Evolutionary conservation across 2,113 vertebrate species (phyloP).

Genomic region (Sceloporus undulatus): DNA sequence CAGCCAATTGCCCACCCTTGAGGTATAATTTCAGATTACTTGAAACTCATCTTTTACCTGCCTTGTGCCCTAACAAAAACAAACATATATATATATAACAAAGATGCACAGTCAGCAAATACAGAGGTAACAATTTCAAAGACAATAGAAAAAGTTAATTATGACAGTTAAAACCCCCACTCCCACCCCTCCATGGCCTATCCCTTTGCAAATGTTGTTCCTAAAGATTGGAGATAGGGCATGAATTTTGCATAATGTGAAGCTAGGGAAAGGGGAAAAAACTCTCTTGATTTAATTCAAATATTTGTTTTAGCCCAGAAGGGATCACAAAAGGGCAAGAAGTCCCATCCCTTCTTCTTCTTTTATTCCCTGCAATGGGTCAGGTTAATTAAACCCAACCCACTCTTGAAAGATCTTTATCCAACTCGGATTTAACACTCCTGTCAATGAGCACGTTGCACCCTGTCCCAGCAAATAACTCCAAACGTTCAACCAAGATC

Average conservation of each 20-base stretch:
- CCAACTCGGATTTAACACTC: not conserved
- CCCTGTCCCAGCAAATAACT: constrained; percentile 3
- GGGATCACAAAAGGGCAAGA: constrained; percentile 20
- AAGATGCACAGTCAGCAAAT: constrained; percentile 1
- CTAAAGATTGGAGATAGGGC: not conserved
- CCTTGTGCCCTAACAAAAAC: not conserved
- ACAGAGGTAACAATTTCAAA: not conserved
- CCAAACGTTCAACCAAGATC: not conserved
- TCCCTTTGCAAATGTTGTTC: not conserved
- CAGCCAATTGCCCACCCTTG: too few relatives aligned
- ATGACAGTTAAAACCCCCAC: not conserved
- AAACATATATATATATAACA: not conserved
- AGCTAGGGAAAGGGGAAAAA: not conserved
- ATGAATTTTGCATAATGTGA: constrained; percentile 9
- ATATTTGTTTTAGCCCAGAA: constrained; percentile 14
- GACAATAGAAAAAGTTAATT: constrained; percentile 5
- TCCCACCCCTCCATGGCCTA: not conserved
- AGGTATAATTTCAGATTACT: not conserved
- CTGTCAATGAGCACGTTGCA: not conserved
- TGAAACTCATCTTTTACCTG: not conserved
- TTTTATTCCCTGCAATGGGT: not conserved
- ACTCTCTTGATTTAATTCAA: constrained; percentile 15
- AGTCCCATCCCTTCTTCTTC: not conserved
- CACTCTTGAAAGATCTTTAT: constrained; percentile 34
- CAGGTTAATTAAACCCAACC: constrained; percentile 38